Conservation (phyloP, 2,888 invertebrate genomes). For the Synanthedon formicaeformis region DNA sequence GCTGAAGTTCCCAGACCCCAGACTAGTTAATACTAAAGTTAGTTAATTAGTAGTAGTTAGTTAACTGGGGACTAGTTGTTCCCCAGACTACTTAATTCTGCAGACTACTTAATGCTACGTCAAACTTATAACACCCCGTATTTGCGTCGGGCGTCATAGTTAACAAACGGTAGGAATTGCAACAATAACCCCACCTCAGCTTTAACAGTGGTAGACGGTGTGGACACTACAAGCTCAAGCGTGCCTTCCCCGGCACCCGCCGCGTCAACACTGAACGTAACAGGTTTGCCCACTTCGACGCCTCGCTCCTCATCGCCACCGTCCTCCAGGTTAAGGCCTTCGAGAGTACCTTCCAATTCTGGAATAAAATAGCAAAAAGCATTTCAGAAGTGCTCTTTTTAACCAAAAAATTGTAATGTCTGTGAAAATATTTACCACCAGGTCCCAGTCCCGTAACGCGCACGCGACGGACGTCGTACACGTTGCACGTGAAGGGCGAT, state of each 20-base stretch:
- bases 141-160: background rate
- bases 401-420: background rate
- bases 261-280: conserved; percentile 94
- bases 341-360: conserved; percentile 64
- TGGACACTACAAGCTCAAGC: conserved; percentile 90
- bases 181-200: conserved; percentile 73
- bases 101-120: too few relatives aligned
- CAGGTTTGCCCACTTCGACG: conserved; percentile 83
- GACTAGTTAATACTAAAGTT: too few relatives aligned
- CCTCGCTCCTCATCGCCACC: conserved; percentile 53
- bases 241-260: conserved; percentile 96
- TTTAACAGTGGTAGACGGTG: conserved; percentile 87
- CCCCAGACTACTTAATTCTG: too few relatives aligned
- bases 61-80: too few relatives aligned
- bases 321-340: conserved; percentile 59
- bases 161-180: too few relatives aligned
- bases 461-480: conserved; percentile 90
- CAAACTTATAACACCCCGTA: too few relatives aligned
- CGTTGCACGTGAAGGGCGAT: conserved; percentile 94
- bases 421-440: conserved; percentile 32
- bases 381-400: background rate
- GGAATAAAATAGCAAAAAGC: conserved; percentile 4
- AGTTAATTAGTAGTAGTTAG: too few relatives aligned
- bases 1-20: too few relatives aligned
- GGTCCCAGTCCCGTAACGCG: conserved; percentile 75